Base-by-base conservation (phyloP, 1,140 invertebrate species). In the Drosophila malerkotliana region DNA sequence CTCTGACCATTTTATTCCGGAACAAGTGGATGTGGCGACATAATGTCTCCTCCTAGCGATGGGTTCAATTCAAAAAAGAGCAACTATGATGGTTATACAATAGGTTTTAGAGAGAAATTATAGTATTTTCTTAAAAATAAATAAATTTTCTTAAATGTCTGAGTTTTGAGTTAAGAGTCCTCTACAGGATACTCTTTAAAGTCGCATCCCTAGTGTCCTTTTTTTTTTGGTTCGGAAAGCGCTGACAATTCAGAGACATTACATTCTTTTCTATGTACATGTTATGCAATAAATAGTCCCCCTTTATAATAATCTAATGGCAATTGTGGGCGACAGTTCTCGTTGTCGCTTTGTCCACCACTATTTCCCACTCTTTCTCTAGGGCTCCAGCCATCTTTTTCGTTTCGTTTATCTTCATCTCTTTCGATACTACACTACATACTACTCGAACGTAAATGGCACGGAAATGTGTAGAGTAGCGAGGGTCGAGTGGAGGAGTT, bases 251-350 rank as follows among this genome's bases (percentile, higher is more conserved):
- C 56, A 52, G 41, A 37, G 59, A 62, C 53, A 57, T 63, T 77
- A 78, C 47, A 61, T 72, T 49, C 56, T 47, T 49, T 49, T 45
- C 53, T 47, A 73, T 72, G 79, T 66, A 61, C 60, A 71, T 62
- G 72, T 84, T 79, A 77, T 77, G 83, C 80, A 82, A 82, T 90
- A 90, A 90, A 90, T 90, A 90, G 62, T 71, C 56, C 45, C 57
- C 77, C 83, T 87, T 90, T 87, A 90, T 79, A 90, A 87, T 80
- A 90, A 87, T 90, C 88, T 71, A 87, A 90, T 90, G 77, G 88
- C 76, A 78, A 53, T 78, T 83, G 79, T 66, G 69, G 76, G 59
- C 54, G 48, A 79, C 61, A 54, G 66, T 72, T 77, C 66, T 55
- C 58, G 68, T 55, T 59, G 48, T 61, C 37, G 75, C 48, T 7